Evolutionary conservation across 2,113 vertebrate genomes (phyloP).

Genomic region (Syngnathus typhle): DNA sequence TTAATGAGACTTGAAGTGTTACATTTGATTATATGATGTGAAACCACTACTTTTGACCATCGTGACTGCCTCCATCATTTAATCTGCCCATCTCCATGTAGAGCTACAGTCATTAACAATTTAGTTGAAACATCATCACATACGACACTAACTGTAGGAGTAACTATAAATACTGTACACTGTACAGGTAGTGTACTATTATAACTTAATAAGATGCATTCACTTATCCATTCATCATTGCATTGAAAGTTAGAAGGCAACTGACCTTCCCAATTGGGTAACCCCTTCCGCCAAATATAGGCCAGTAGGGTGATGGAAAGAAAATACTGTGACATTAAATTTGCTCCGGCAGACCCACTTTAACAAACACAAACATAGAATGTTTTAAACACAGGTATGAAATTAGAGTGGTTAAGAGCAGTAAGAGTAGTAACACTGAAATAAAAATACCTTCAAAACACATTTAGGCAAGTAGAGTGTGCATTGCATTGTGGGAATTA

Average conservation of each 20-base stretch:
- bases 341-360: constrained; percentile 86
- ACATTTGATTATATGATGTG: too few relatives aligned
- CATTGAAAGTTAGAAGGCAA: background rate
- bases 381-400: background rate
- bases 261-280: constrained; percentile 85
- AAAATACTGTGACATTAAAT: constrained; percentile 78
- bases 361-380: background rate
- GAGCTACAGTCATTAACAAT: too few relatives aligned
- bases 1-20: too few relatives aligned
- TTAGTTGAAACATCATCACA: background rate
- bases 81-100: too few relatives aligned
- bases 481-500: background rate
- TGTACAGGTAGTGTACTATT: too few relatives aligned
- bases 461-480: background rate
- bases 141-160: too few relatives aligned
- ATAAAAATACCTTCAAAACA: background rate
- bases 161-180: background rate
- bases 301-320: constrained; percentile 70
- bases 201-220: too few relatives aligned
- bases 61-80: too few relatives aligned
- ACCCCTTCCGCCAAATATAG: constrained; percentile 74
- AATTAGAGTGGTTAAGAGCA: too few relatives aligned
- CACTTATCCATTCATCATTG: background rate
- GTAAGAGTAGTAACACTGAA: too few relatives aligned
- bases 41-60: too few relatives aligned